phyloP scores from a whole-genome alignment of 2,113 vertebrate genomes.

The Protobothrops flavoviridis region DNA sequence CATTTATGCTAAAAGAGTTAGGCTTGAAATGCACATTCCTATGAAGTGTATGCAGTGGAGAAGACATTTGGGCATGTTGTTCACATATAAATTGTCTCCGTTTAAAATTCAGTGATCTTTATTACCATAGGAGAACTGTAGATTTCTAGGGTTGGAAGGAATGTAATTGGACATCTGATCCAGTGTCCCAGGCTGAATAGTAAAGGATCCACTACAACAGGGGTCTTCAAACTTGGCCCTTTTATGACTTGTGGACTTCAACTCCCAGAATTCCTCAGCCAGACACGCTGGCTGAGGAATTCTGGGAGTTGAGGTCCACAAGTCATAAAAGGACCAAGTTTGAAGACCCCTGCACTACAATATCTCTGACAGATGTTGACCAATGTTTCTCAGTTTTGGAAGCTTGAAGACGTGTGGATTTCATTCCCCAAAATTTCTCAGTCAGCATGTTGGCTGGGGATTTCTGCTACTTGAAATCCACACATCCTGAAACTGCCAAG shows the following conservation, averaged over 20 bases:
- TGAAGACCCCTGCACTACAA: too few relatives aligned
- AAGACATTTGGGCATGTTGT: background rate
- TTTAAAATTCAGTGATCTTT: background rate
- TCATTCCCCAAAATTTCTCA: background rate
- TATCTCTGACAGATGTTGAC: too few relatives aligned
- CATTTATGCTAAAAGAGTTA: background rate
- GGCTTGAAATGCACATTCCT: background rate
- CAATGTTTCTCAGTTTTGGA: too few relatives aligned
- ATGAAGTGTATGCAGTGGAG: background rate
- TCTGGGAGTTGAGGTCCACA: too few relatives aligned
- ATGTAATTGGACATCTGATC: background rate
- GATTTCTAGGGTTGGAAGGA: background rate
- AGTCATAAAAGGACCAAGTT: too few relatives aligned
- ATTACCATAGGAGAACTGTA: background rate
- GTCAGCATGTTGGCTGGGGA: background rate
- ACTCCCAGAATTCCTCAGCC: too few relatives aligned
- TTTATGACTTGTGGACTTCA: too few relatives aligned
- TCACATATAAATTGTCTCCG: background rate
- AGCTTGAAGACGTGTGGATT: background rate
- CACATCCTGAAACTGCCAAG: background rate
- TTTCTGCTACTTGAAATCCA: background rate
- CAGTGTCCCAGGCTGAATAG: background rate
- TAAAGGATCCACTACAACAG: background rate
- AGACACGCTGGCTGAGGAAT: too few relatives aligned
- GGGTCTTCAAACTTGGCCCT: too few relatives aligned